These are phyloP conservation scores for Abrostola tripartita DNA, from an alignment of 2,888 invertebrate genomes.

Conservation along the genomic window DNA sequence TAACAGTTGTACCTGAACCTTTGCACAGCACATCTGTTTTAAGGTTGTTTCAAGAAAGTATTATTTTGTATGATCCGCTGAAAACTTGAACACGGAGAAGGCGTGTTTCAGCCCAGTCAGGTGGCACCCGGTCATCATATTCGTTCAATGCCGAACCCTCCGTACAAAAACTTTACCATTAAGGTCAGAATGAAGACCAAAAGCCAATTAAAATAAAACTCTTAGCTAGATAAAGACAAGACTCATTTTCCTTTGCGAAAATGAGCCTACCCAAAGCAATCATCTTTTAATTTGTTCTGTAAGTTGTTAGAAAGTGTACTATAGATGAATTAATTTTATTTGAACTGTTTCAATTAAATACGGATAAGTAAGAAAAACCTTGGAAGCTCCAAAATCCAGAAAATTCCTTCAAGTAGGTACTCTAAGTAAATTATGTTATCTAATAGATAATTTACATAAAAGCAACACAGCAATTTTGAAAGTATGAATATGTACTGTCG, in stretches of 20 bases:
- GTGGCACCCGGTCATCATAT: constrained; percentile 44
- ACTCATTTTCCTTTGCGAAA: constrained; percentile 24
- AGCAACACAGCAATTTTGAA: background rate
- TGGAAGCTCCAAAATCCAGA: constrained; percentile 4
- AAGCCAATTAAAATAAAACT: constrained; percentile 15
- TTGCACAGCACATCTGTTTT: constrained; percentile 10
- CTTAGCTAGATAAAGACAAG: constrained; percentile 23
- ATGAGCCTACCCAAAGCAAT: constrained; percentile 26
- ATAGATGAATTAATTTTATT: constrained; percentile 43
- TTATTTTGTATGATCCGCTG: constrained; percentile 16
- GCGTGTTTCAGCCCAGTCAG: constrained; percentile 35
- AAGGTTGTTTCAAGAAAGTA: constrained; percentile 4
- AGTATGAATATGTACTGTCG: too few species aligned
- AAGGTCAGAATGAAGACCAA: constrained; percentile 27
- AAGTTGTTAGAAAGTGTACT: constrained; percentile 44
- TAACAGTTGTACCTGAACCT: constrained; percentile 5
- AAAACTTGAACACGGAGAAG: constrained; percentile 38
- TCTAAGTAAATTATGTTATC: constrained; percentile 5
- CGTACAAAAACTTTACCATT: constrained; percentile 36
- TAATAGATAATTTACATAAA: background rate
- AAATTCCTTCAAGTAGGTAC: constrained; percentile 8
- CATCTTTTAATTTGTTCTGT: constrained; percentile 53
- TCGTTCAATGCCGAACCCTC: constrained; percentile 19
- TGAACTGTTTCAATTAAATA: constrained; percentile 41
- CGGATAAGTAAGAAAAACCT: constrained; percentile 18